These are phyloP conservation scores for Bos javanicus DNA, from an alignment of 2,113 vertebrate species.

Conservation along the genomic window DNA sequence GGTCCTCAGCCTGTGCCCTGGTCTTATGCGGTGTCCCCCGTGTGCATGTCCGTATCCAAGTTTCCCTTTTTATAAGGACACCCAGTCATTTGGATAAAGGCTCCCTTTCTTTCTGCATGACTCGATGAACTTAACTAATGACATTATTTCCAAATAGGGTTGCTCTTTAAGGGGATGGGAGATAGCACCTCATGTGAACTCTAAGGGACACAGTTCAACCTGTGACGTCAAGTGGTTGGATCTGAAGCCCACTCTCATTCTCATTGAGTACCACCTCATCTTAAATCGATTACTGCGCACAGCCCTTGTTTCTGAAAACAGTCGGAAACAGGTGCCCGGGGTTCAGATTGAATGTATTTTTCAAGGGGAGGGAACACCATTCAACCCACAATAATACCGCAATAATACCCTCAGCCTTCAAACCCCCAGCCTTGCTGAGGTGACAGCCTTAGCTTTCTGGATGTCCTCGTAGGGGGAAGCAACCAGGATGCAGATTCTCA, in stretches of 20 bases:
- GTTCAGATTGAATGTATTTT: not conserved
- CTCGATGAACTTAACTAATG: not conserved
- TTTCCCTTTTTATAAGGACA: not conserved
- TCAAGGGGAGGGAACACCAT: not conserved
- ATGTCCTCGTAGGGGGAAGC: fast-evolving
- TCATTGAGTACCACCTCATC: not conserved
- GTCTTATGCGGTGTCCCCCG: fast-evolving
- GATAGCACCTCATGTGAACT: fast-evolving
- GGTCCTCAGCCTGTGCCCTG: not conserved
- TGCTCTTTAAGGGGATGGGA: not conserved
- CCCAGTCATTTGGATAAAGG: not conserved
- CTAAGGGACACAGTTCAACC: not conserved
- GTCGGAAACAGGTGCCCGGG: not conserved
- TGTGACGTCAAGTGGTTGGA: not conserved
- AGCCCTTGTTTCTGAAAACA: not conserved
- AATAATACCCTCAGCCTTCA: not conserved
- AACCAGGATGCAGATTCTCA: not conserved
- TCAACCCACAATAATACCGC: not conserved
- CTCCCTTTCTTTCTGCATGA: not conserved
- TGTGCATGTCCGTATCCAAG: fast-evolving
- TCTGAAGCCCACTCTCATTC: no score
- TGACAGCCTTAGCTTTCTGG: not conserved
- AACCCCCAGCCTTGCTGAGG: not conserved
- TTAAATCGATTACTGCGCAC: not conserved
- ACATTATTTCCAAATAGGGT: not conserved